Evolutionary conservation across 2,797 vertebrate genomes (phyloP).

Genomic region (Rhyacichthys aspro): DNA sequence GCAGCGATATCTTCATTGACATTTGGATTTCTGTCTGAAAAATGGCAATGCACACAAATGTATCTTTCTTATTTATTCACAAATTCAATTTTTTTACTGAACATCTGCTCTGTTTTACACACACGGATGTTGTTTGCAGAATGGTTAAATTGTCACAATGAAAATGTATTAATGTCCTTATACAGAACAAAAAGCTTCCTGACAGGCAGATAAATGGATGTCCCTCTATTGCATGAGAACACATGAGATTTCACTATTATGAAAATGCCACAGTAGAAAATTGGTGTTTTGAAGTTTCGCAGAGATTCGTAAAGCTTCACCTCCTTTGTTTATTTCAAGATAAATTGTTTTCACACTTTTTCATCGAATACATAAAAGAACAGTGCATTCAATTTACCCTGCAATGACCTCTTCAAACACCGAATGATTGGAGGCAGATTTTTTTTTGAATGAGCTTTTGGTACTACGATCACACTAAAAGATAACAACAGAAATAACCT

Average conservation of each 20-base stretch:
- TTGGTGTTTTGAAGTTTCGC: conserved; percentile 15
- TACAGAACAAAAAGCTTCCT: too few species aligned
- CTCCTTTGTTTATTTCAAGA: conserved; percentile 10
- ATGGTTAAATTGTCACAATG: too few species aligned
- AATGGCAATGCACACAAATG: too few species aligned
- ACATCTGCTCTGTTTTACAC: too few species aligned
- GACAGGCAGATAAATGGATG: too few species aligned
- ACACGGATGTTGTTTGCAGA: too few species aligned
- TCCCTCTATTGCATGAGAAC: neutral
- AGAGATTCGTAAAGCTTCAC: conserved; percentile 1
- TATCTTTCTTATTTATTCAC: too few species aligned
- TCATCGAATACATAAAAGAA: conserved; percentile 22
- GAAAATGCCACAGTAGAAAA: conserved; percentile 22
- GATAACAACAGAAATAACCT: conserved; percentile 6
- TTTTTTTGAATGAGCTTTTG: conserved; percentile 3
- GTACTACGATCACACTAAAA: conserved; percentile 17
- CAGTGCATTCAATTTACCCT: conserved; percentile 20
- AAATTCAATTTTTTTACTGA: too few species aligned
- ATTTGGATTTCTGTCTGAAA: too few species aligned
- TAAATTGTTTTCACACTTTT: conserved; percentile 9
- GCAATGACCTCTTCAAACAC: conserved; percentile 35
- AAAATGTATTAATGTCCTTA: too few species aligned
- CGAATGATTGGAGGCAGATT: conserved; percentile 28
- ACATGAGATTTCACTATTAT: conserved; percentile 15
- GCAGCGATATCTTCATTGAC: too few species aligned